Base-by-base conservation (phyloP, 2,888 invertebrate genomes). In the Drosophila limbata region DNA sequence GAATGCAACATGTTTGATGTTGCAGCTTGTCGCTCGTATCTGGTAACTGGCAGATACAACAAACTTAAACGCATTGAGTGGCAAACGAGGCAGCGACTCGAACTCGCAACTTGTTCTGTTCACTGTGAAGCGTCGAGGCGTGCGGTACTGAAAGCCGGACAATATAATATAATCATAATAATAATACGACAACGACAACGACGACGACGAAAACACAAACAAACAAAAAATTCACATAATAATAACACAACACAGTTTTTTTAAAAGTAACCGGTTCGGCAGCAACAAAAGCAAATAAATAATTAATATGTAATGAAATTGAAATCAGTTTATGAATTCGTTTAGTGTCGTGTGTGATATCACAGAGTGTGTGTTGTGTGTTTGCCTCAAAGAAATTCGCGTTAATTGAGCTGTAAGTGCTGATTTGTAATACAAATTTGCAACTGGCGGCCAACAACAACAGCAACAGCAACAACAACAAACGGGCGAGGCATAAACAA, bases 341-440 rank as follows among this genome's bases (percentile, higher is more conserved):
- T 8, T n/a, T 6, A 8, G n/a, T 66, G 19, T n/a, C 50, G 57
- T 59, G 72, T 55, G 61, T 21, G 31, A 17, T 40, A 39, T 48
- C 17, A 10, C 51, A 31, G 62, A 48, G 21, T 37, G 42, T 51
- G 40, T 48, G n/a, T 65, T 3, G 33, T 61, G 33, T 44, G 21
- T 33, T 40, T 50, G 50, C 55, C 47, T 56, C 39, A 51, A 68
- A 59, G 65, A 55, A 40, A 53, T 56, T 52, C 67, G 53, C 70
- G 63, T 84, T 88, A 88, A 83, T 83, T 83, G 83, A 83, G 88
- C 83, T 83, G 83, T 83, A 82, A 79, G 88, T 73, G 77, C 80
- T 66, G 76, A 81, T 84, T 87, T 87, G 88, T 81, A 53, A 59
- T 70, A 81, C 82, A 81, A 83, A 83, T 83, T 87, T 79, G 87